Conservation (phyloP, 2,888 invertebrate species). For the Polyploca ridens region DNA sequence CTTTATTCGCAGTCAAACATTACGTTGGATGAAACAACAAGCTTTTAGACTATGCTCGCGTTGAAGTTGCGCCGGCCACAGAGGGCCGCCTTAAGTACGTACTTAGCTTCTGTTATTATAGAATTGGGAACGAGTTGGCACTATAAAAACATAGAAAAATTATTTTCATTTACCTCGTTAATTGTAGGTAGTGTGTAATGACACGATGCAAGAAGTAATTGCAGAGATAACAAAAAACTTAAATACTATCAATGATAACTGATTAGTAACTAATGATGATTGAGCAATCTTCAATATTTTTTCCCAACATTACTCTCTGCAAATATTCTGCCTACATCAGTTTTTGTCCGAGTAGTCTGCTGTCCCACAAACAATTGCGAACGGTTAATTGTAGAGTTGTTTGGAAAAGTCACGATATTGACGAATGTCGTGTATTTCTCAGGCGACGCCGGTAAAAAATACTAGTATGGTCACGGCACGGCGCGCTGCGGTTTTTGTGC, state of each 20-base stretch:
- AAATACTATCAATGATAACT: neutral
- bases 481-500: slow-evolving; percentile 11
- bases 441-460: slow-evolving; percentile 22
- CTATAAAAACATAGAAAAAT: neutral
- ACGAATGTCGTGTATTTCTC: slow-evolving; percentile 19
- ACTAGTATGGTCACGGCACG: slow-evolving; percentile 24
- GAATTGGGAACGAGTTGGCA: neutral
- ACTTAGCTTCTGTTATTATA: neutral
- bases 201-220: neutral
- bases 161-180: neutral
- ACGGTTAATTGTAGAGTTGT: slow-evolving; percentile 3
- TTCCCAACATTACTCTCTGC: neutral
- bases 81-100: no score
- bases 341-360: neutral
- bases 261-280: neutral
- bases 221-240: neutral
- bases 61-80: no score
- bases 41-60: no score
- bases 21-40: no score
- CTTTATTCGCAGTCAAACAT: no score
- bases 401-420: neutral
- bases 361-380: neutral
- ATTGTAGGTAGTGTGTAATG: neutral
- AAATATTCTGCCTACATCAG: neutral
- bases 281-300: neutral